Evolutionary conservation across 1,140 invertebrate genomes (phyloP).

Genomic region (Pygmarrhopalites habei): DNA sequence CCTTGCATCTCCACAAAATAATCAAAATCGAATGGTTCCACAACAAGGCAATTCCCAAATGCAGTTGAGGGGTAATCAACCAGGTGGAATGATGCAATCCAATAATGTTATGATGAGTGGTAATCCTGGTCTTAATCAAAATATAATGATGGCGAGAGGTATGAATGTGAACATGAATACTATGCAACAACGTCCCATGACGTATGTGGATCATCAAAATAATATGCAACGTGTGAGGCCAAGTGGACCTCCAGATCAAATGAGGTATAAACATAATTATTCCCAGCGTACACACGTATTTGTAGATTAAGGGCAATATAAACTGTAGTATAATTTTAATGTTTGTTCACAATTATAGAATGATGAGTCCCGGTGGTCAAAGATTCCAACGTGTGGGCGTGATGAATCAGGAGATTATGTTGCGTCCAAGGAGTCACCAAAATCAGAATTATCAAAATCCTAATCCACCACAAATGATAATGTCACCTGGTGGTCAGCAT

Average conservation of each 20-base stretch:
- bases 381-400: slow-evolving; percentile 24
- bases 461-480: slow-evolving; percentile 19
- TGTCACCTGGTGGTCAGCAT: slow-evolving; percentile 20
- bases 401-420: slow-evolving; percentile 32
- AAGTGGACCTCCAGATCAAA: slow-evolving; percentile 12
- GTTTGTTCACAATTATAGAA: neutral
- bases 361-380: slow-evolving; percentile 18
- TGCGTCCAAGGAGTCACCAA: slow-evolving; percentile 24
- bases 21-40: slow-evolving; percentile 43
- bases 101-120: neutral
- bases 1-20: slow-evolving; percentile 37
- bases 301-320: neutral
- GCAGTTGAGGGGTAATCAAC: slow-evolving; percentile 10
- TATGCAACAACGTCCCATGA: slow-evolving; percentile 27
- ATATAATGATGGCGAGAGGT: slow-evolving; percentile 28
- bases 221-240: slow-evolving; percentile 24
- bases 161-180: slow-evolving; percentile 24
- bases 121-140: neutral
- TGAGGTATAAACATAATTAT: slow-evolving; percentile 15
- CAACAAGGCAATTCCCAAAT: slow-evolving; percentile 39
- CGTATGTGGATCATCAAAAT: slow-evolving; percentile 20
- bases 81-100: slow-evolving; percentile 12
- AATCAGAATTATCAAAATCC: slow-evolving; percentile 23
- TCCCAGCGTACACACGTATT: neutral
- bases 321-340: neutral